A percentile compares a stretch with the other conserved stretches of the same genome.
Conservation (phyloP, 2,113 vertebrate species). For the Globicephala melas region DNA sequence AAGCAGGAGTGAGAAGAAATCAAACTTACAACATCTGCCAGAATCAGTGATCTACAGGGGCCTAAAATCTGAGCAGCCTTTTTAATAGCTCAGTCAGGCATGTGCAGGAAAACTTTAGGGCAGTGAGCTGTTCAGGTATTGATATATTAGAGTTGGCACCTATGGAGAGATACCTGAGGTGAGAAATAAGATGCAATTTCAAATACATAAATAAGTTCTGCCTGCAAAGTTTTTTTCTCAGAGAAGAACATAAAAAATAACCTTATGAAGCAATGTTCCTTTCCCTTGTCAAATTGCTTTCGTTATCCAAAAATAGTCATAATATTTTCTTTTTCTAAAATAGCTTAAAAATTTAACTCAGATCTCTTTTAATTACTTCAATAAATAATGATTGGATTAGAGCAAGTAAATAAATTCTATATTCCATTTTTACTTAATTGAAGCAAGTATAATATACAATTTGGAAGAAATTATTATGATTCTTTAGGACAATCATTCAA, state of each 20-base stretch:
- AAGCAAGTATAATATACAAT: background rate
- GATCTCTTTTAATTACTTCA: conserved; percentile 49
- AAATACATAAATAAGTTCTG: conserved; percentile 66
- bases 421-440: conserved; percentile 56
- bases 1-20: background rate
- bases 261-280: background rate
- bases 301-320: background rate
- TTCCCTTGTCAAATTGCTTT: conserved; percentile 3
- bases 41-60: background rate
- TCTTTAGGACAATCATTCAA: conserved; percentile 57
- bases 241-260: conserved; percentile 39
- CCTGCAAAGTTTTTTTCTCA: conserved; percentile 57
- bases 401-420: conserved; percentile 25
- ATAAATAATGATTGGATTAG: conserved; percentile 45
- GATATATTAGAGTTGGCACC: conserved; percentile 42
- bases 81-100: background rate
- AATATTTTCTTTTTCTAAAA: conserved; percentile 13
- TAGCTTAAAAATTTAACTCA: background rate
- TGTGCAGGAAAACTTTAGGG: background rate
- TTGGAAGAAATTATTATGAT: background rate
- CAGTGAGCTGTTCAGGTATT: conserved; percentile 23
- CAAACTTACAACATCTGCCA: background rate
- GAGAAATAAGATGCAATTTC: conserved; percentile 69
- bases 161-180: conserved; percentile 59
- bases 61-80: background rate